Conservation (phyloP, 2,797 vertebrate species). For the Emys orbicularis region DNA sequence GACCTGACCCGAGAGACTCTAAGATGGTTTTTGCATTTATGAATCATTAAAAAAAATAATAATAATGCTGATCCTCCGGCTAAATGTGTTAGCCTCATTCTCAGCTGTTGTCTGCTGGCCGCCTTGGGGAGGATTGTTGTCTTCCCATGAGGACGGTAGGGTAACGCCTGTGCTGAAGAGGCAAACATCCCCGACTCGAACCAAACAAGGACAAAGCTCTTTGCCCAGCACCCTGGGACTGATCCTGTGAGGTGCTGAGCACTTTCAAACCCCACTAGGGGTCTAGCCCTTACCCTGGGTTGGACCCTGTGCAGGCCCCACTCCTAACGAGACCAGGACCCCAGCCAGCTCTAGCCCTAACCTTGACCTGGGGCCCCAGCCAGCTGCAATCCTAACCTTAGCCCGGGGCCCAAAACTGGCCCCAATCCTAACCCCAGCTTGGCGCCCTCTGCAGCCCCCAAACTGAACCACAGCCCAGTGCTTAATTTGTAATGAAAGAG, state of each 20-base stretch:
- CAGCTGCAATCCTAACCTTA: neutral
- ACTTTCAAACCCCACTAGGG: neutral
- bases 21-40: constrained; percentile 23
- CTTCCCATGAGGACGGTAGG: constrained; percentile 45
- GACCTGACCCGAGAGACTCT: neutral
- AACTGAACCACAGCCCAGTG: neutral
- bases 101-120: constrained; percentile 70
- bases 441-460: neutral
- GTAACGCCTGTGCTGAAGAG: neutral
- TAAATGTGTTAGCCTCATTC: constrained; percentile 51
- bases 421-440: neutral
- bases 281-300: neutral
- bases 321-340: neutral
- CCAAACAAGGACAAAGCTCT: constrained; percentile 65
- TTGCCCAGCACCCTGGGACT: neutral
- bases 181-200: neutral
- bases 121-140: constrained; percentile 30
- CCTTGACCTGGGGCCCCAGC: neutral
- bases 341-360: neutral
- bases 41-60: constrained; percentile 2
- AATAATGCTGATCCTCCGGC: neutral
- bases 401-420: neutral
- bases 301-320: neutral
- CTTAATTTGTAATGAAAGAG: too few species aligned
- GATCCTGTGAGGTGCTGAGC: constrained; percentile 6